Evolutionary conservation across 2,888 invertebrate genomes (phyloP).

Genomic region (Thymelicus lineola): DNA sequence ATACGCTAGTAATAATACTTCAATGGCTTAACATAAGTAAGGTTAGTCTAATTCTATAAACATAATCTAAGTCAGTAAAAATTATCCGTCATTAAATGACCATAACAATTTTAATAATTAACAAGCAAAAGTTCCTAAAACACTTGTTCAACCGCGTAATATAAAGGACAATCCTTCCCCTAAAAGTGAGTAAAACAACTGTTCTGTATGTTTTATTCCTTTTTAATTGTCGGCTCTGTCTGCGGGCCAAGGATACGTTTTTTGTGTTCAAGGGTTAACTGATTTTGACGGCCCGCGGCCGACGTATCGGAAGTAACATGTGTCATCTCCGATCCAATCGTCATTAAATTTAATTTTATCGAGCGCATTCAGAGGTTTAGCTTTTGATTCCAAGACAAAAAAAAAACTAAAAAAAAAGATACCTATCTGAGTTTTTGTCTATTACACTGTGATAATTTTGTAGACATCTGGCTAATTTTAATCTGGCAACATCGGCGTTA

Average conservation of each 20-base stretch:
- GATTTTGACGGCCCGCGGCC: conserved; percentile 68
- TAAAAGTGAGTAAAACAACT: conserved; percentile 27
- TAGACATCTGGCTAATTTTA: conserved; percentile 3
- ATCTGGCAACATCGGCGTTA: conserved; percentile 29
- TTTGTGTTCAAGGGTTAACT: conserved; percentile 70
- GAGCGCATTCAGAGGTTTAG: conserved; percentile 38
- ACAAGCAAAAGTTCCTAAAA: neutral
- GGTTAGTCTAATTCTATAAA: too few species aligned
- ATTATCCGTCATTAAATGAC: neutral
- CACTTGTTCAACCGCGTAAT: neutral
- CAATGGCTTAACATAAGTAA: too few species aligned
- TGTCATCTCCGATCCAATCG: conserved; percentile 66
- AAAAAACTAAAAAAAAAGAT: conserved; percentile 5
- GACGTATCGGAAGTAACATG: conserved; percentile 80
- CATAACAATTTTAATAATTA: neutral
- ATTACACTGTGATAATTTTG: conserved; percentile 9
- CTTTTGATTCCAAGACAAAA: neutral
- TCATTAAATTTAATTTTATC: conserved; percentile 80
- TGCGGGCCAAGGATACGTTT: conserved; percentile 58
- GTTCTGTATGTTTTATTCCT: conserved; percentile 60
- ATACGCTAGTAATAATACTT: too few species aligned
- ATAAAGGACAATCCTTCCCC: neutral
- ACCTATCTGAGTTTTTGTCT: conserved; percentile 21
- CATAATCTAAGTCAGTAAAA: too few species aligned
- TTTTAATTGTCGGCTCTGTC: conserved; percentile 79